Percentiles rank a stretch among this genome's conserved stretches.
Evolutionary conservation across 2,113 vertebrate species (phyloP).

Genomic region (Ophthalmolycus amberensis): DNA sequence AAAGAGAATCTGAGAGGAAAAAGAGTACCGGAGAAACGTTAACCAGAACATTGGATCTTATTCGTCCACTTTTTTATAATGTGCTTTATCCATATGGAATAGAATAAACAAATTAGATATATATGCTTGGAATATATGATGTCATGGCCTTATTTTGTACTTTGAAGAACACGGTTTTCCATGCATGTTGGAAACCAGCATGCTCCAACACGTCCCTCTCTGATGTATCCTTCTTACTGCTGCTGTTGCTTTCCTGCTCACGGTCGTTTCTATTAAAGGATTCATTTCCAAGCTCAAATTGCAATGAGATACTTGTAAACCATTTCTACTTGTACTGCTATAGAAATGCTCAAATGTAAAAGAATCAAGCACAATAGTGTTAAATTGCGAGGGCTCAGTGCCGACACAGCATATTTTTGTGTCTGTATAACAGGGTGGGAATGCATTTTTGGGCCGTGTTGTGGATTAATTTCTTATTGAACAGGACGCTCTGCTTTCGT

Average conservation of each 20-base stretch:
- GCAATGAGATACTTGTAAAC: slow-evolving; percentile 8
- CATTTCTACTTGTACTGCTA: neutral
- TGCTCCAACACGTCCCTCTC: slow-evolving; percentile 4
- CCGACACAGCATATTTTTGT: slow-evolving; percentile 36
- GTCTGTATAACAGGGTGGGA: neutral
- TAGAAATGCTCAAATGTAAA: slow-evolving; percentile 20
- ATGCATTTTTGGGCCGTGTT: slow-evolving; percentile 9
- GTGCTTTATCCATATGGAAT: slow-evolving; percentile 10
- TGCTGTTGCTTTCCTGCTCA: neutral
- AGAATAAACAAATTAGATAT: neutral
- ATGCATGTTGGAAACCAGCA: neutral
- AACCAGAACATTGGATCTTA: neutral
- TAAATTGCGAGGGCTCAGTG: slow-evolving; percentile 16
- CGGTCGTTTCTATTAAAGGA: neutral
- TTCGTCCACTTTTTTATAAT: slow-evolving; percentile 7
- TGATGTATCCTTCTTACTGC: slow-evolving; percentile 12
- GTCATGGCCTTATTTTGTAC: slow-evolving; percentile 1
- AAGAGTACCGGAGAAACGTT: slow-evolving; percentile 12
- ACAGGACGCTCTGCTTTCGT: slow-evolving; percentile 43
- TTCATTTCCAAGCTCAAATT: neutral
- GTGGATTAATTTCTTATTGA: slow-evolving; percentile 71
- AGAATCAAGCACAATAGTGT: slow-evolving; percentile 22
- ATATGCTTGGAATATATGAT: neutral
- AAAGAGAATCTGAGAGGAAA: neutral
- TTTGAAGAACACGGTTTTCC: slow-evolving; percentile 17